Conservation (phyloP, 2,797 vertebrate genomes). For the Parauchenoglanis punctatus region DNA sequence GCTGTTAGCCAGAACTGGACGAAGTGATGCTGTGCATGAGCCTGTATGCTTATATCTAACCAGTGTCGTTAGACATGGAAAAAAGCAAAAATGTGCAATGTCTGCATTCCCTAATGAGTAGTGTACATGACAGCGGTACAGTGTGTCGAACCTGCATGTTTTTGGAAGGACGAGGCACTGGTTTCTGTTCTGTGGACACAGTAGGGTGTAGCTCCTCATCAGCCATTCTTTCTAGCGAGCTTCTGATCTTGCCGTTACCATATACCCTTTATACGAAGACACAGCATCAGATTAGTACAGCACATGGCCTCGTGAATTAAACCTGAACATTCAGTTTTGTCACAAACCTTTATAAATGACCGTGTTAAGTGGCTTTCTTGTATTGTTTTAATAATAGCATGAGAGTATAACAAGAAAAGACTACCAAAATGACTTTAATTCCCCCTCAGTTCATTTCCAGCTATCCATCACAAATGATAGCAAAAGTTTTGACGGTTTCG, state of each 20-base stretch:
- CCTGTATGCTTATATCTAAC: not conserved
- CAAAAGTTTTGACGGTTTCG: not conserved
- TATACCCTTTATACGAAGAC: slow-evolving; percentile 60
- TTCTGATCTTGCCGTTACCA: slow-evolving; percentile 66
- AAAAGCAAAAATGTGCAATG: slow-evolving; percentile 10
- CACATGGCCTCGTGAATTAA: not conserved
- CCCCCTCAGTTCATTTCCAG: not conserved
- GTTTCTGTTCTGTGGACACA: slow-evolving; percentile 59
- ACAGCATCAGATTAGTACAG: not conserved
- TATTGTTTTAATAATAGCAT: not conserved
- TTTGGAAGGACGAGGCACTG: slow-evolving; percentile 46
- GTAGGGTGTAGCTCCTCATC: slow-evolving; percentile 65
- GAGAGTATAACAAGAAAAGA: not conserved
- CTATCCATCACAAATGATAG: not conserved
- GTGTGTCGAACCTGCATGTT: slow-evolving; percentile 49
- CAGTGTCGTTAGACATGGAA: not conserved
- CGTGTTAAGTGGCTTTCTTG: not conserved
- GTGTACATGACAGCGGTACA: not conserved
- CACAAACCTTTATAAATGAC: not conserved
- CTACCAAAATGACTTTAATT: not conserved
- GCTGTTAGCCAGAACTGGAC: not conserved
- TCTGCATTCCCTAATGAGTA: not conserved
- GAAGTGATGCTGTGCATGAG: not conserved
- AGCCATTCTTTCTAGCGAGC: slow-evolving; percentile 58
- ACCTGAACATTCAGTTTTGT: not conserved